Conservation (phyloP, 2,888 invertebrate genomes). For the Euplexia lucipara region DNA sequence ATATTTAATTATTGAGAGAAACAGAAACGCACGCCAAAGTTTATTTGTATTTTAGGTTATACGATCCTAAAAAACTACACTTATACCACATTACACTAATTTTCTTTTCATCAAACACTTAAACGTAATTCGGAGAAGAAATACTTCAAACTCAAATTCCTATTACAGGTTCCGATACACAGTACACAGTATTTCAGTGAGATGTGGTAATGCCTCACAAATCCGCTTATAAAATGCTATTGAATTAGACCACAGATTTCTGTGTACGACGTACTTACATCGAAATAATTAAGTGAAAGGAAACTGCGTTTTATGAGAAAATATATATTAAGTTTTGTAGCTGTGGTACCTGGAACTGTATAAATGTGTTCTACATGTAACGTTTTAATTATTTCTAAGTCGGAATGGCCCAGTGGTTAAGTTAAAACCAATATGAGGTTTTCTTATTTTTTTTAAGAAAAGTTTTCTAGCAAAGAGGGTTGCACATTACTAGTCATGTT, state of each 20-base stretch:
- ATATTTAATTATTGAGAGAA: background rate
- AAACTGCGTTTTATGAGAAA: too few species aligned
- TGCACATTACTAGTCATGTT: too few species aligned
- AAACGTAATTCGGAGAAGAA: constrained; percentile 25
- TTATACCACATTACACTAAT: background rate
- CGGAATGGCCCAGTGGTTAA: too few species aligned
- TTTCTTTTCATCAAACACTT: background rate
- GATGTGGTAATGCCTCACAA: constrained; percentile 6
- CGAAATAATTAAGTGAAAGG: constrained; percentile 1
- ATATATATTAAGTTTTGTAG: background rate
- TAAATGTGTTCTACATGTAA: background rate
- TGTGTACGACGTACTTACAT: background rate
- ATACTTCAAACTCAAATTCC: constrained; percentile 13
- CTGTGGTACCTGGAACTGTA: background rate
- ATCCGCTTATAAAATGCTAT: constrained; percentile 23
- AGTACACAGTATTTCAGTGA: constrained; percentile 20
- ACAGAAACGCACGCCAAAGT: background rate
- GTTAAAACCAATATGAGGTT: too few species aligned
- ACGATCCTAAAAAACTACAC: too few species aligned
- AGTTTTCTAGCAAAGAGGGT: too few species aligned
- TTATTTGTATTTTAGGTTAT: too few species aligned
- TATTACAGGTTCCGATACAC: constrained; percentile 22
- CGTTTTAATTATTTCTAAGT: too few species aligned
- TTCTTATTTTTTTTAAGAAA: too few species aligned
- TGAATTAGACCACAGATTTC: constrained; percentile 22